These are phyloP conservation scores for Pyrocoelia pectoralis DNA, from an alignment of 2,888 invertebrate species.

Conservation along the genomic window DNA sequence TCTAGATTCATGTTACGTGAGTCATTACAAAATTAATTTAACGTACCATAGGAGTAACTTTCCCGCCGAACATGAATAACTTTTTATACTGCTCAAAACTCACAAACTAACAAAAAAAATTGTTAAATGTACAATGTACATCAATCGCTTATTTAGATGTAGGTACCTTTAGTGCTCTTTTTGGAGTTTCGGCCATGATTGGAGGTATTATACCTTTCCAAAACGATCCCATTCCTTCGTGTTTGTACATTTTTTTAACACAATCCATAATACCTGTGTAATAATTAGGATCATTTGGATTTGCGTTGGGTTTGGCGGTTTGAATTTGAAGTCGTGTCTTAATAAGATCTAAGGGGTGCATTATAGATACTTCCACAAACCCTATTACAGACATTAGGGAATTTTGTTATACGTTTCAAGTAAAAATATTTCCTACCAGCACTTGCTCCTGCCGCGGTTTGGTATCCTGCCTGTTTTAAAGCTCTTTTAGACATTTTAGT, in stretches of 20 bases:
- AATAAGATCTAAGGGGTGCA: conserved; percentile 94
- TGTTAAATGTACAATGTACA: too few relatives aligned
- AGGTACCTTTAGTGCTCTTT: conserved; percentile 89
- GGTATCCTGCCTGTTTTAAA: conserved; percentile 77
- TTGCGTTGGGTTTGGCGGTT: conserved; percentile 56
- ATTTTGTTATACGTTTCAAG: too few relatives aligned
- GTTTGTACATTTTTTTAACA: conserved; percentile 85
- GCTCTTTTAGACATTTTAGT: conserved; percentile 43
- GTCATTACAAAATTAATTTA: background rate
- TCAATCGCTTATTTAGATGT: too few relatives aligned
- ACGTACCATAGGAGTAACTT: conserved; percentile 80
- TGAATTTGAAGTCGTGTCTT: conserved; percentile 91
- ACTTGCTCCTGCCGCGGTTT: conserved; percentile 87
- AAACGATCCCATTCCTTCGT: conserved; percentile 84
- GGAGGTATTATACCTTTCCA: conserved; percentile 96
- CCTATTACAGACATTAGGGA: conserved; percentile 53
- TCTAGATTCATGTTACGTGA: conserved; percentile 63
- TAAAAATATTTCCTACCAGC: too few relatives aligned
- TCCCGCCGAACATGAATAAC: conserved; percentile 80
- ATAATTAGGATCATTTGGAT: conserved; percentile 59
- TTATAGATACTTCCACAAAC: conserved; percentile 93
- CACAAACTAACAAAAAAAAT: conserved; percentile 70
- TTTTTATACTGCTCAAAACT: conserved; percentile 94
- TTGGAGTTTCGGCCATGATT: conserved; percentile 93
- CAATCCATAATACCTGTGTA: conserved; percentile 87